Evolutionary conservation across 2,113 vertebrate genomes (phyloP).

Genomic region (Hypocryptadius cinnamomeus): DNA sequence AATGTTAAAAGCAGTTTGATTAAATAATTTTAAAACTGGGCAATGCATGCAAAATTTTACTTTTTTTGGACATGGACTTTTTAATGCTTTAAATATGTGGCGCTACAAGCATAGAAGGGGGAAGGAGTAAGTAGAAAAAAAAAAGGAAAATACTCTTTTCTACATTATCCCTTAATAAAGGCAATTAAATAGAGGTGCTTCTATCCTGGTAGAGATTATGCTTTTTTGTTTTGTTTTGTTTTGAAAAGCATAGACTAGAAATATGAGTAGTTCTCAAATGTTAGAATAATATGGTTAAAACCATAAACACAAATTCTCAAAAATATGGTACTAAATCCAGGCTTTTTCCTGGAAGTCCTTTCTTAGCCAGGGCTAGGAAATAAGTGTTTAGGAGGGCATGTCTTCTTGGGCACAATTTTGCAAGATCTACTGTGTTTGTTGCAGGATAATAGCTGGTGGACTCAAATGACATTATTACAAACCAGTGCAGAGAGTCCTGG

Average conservation of each 20-base stretch:
- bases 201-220: background rate
- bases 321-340: background rate
- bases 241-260: background rate
- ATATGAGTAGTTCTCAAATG: background rate
- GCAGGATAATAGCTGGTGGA: background rate
- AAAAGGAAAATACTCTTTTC: background rate
- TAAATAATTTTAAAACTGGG: background rate
- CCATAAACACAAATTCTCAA: background rate
- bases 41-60: background rate
- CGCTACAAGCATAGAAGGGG: background rate
- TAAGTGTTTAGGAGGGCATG: background rate
- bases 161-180: background rate
- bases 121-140: background rate
- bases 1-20: background rate
- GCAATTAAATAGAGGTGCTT: background rate
- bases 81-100: background rate
- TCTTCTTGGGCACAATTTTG: background rate
- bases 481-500: background rate
- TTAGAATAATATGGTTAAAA: background rate
- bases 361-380: background rate
- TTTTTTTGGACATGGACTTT: background rate
- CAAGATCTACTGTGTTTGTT: background rate
- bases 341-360: too few species aligned
- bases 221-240: background rate
- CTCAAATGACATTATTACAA: background rate